Evolutionary conservation across 2,797 vertebrate species (phyloP).

Genomic region (Peromyscus melanophrys): DNA sequence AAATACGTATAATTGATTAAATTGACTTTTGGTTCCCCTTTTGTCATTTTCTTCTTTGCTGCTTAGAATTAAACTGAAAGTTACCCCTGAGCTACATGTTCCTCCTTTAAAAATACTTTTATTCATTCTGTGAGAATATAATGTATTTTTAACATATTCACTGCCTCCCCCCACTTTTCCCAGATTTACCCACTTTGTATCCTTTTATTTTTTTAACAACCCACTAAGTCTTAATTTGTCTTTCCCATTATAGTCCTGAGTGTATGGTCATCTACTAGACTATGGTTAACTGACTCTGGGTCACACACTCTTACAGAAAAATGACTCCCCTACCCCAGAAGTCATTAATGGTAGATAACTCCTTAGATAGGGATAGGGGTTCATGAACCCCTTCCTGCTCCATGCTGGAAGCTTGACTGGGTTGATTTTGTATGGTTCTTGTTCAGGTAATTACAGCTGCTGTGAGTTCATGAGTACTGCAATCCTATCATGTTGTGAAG

Average conservation of each 20-base stretch:
- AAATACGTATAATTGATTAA: neutral
- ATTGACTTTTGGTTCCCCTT: neutral
- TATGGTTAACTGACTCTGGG: neutral
- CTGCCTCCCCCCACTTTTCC: too few relatives aligned
- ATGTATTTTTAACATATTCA: neutral
- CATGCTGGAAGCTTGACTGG: neutral
- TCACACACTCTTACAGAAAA: neutral
- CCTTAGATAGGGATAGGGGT: neutral
- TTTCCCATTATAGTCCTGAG: neutral
- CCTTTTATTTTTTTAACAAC: neutral
- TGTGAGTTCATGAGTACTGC: neutral
- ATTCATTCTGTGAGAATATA: neutral
- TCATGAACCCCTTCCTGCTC: neutral
- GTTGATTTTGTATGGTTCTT: neutral
- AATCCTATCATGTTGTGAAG: neutral
- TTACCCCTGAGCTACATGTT: neutral
- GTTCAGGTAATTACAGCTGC: neutral
- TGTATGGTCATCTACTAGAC: neutral
- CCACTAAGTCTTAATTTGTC: neutral
- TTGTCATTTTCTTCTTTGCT: neutral
- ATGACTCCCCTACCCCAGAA: neutral
- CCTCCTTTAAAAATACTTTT: neutral
- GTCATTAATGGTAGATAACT: neutral
- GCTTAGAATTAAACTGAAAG: neutral
- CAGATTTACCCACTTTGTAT: neutral